A percentile compares a stretch with the other conserved stretches of the same genome.
phyloP scores from a whole-genome alignment of 2,797 vertebrate genomes.

The Tauraco hartlaubi region DNA sequence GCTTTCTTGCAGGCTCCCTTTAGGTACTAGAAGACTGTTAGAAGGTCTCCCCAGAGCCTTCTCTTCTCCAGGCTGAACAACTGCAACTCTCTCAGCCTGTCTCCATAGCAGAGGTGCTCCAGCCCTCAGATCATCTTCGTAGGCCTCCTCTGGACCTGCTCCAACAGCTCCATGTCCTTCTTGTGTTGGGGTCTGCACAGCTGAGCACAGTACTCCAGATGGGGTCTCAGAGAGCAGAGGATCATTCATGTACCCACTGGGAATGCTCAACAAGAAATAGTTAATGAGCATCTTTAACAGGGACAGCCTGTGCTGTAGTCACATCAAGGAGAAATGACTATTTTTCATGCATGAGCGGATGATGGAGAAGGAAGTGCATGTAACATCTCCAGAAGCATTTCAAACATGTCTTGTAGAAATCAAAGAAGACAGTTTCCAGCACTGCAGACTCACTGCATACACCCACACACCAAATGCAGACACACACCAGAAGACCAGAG shows the following conservation, averaged over 20 bases:
- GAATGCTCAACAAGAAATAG: not conserved
- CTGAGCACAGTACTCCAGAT: no score
- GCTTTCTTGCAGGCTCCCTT: no score
- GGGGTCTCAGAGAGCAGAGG: no score
- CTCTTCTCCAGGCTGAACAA: no score
- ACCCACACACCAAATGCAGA: not conserved
- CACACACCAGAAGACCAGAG: fast-evolving
- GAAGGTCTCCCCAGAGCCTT: no score
- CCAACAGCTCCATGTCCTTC: no score
- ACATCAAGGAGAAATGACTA: not conserved
- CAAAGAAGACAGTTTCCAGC: not conserved
- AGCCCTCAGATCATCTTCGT: no score
- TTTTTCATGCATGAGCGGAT: not conserved
- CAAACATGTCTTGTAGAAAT: not conserved
- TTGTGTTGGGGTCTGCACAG: no score
- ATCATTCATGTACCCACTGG: not conserved
- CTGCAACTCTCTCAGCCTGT: no score
- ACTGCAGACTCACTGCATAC: not conserved
- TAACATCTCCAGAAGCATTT: not conserved
- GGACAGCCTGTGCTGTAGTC: not conserved
- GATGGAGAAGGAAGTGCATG: not conserved
- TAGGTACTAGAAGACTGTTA: no score
- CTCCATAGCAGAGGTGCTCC: no score
- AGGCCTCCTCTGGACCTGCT: no score
- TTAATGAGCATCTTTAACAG: not conserved